Percentiles rank a stretch among this genome's conserved stretches.
These are phyloP conservation scores for Embiotoca jacksoni DNA, from an alignment of 2,113 vertebrate genomes.

Conservation along the genomic window DNA sequence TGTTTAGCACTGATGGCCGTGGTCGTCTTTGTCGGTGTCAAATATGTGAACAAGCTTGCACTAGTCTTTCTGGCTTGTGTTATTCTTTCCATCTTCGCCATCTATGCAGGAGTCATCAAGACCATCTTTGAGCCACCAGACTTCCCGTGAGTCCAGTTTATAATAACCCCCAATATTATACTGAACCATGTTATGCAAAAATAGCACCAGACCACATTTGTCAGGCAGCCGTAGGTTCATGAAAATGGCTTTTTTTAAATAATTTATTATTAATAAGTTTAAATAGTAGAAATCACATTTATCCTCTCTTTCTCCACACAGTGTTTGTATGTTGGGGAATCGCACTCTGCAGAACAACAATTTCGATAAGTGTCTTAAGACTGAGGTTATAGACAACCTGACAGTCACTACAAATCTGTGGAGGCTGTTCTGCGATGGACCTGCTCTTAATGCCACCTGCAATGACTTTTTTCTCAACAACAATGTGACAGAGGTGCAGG, in stretches of 20 bases:
- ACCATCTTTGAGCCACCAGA: constrained; percentile 91
- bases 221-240: no score
- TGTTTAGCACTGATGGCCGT: constrained; percentile 90
- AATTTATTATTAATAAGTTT: background rate
- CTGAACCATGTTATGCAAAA: no score
- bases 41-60: constrained; percentile 96
- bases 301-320: constrained; percentile 56
- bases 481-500: constrained; percentile 90
- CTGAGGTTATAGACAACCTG: constrained; percentile 74
- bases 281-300: background rate
- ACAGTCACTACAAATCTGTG: constrained; percentile 87
- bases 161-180: no score
- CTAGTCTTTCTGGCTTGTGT: constrained; percentile 96
- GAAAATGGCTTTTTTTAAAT: no score
- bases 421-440: constrained; percentile 88
- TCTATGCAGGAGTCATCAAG: constrained; percentile 97
- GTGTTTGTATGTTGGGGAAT: constrained; percentile 94
- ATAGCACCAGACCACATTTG: no score
- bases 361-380: constrained; percentile 90
- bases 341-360: constrained; percentile 87
- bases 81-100: constrained; percentile 94
- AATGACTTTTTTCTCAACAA: constrained; percentile 90
- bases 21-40: constrained; percentile 96
- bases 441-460: constrained; percentile 84
- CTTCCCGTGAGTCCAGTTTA: constrained; percentile 87